Evolutionary conservation across 2,888 invertebrate genomes (phyloP).

Genomic region (Acanthosepion lycidas): DNA sequence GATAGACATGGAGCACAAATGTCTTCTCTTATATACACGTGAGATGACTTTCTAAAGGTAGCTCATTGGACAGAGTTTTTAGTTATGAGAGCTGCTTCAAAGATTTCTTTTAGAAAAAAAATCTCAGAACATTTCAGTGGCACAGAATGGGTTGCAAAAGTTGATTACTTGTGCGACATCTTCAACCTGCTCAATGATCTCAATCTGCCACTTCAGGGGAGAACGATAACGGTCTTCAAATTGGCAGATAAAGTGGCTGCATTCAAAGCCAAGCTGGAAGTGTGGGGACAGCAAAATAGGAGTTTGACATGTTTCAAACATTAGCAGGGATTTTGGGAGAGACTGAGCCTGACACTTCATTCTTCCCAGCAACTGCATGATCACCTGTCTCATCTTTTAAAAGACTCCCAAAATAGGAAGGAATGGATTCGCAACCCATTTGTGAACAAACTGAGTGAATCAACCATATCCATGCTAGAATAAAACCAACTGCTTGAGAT

Average conservation of each 20-base stretch:
- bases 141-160: too few species aligned
- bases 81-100: too few species aligned
- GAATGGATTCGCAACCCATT: constrained; percentile 18
- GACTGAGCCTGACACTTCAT: neutral
- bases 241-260: constrained; percentile 11
- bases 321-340: neutral
- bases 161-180: too few species aligned
- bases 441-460: neutral
- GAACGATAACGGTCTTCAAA: neutral
- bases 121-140: too few species aligned
- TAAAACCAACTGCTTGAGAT: neutral
- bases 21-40: too few species aligned
- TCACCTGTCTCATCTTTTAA: neutral
- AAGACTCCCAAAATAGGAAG: neutral
- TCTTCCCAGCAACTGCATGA: neutral
- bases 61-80: too few species aligned
- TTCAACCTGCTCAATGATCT: neutral
- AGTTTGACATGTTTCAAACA: neutral
- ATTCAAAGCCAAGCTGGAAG: constrained; percentile 34
- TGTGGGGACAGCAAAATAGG: neutral
- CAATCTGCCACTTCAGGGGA: neutral
- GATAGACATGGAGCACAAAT: too few species aligned
- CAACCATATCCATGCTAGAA: neutral
- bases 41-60: too few species aligned
- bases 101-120: too few species aligned